Percentiles rank a stretch among this genome's conserved stretches.
Conservation (phyloP, 2,113 vertebrate genomes). For the Urocynchramus pylzowi region DNA sequence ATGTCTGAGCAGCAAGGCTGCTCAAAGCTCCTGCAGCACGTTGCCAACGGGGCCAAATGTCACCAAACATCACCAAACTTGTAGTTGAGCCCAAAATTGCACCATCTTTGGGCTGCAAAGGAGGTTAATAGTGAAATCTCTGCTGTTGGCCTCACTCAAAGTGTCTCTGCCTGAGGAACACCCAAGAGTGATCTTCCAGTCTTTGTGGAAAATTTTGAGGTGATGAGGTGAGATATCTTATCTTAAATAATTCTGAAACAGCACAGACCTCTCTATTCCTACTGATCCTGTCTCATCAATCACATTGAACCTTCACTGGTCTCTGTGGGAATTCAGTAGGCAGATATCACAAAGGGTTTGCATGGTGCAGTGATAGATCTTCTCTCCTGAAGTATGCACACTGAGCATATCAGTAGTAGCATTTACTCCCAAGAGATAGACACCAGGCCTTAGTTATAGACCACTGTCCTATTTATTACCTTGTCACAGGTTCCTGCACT, state of each 20-base stretch:
- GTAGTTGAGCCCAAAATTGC: neutral
- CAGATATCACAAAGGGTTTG: neutral
- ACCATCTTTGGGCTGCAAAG: neutral
- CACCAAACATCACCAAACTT: neutral
- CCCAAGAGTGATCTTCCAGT: neutral
- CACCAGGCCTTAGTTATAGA: neutral
- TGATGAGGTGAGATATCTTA: accelerated
- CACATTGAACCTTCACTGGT: neutral
- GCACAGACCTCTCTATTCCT: neutral
- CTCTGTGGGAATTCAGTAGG: neutral
- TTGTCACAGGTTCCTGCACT: neutral
- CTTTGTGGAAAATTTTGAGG: neutral
- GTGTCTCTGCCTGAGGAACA: neutral
- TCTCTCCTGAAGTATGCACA: neutral
- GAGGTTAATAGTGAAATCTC: neutral
- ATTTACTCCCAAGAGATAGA: neutral
- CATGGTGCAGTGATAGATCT: neutral
- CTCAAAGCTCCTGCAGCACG: accelerated
- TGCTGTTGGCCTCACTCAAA: neutral
- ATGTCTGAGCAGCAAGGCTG: neutral
- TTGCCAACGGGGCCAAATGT: neutral
- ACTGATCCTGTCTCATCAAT: neutral
- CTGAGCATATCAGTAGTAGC: neutral
- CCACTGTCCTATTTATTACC: neutral
- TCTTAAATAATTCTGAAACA: neutral